A percentile compares a stretch with the other conserved stretches of the same genome.
phyloP scores from a whole-genome alignment of 2,888 invertebrate genomes.

The Cephus rjabovi region DNA sequence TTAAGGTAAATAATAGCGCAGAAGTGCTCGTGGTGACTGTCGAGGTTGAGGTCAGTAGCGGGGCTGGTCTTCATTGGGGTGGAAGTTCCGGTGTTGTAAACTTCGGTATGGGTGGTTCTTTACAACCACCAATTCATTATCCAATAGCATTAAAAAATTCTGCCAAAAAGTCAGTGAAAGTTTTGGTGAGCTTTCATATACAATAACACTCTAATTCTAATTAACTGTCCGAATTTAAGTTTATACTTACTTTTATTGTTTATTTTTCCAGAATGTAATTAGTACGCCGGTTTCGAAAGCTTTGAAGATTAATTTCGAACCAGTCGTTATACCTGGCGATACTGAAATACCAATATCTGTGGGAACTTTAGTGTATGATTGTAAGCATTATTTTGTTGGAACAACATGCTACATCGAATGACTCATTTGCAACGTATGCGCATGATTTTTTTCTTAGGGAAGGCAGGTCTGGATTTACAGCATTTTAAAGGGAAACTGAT shows the following conservation, averaged over 20 bases:
- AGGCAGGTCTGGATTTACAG: slow-evolving; percentile 69
- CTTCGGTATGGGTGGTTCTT: slow-evolving; percentile 83
- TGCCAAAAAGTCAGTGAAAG: slow-evolving; percentile 75
- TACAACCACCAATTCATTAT: slow-evolving; percentile 74
- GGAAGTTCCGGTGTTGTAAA: slow-evolving; percentile 78
- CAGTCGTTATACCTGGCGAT: slow-evolving; percentile 75
- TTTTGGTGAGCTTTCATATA: slow-evolving; percentile 69
- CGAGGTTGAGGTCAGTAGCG: slow-evolving; percentile 81
- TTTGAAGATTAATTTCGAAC: slow-evolving; percentile 76
- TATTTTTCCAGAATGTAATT: slow-evolving; percentile 67
- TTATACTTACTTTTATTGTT: neutral
- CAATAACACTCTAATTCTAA: neutral
- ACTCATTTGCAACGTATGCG: neutral
- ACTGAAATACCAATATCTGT: slow-evolving; percentile 72
- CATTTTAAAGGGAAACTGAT: slow-evolving; percentile 72
- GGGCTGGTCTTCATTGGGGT: slow-evolving; percentile 82
- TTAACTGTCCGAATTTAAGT: neutral
- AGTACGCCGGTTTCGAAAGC: slow-evolving; percentile 75
- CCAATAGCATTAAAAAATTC: slow-evolving; percentile 78
- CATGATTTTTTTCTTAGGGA: slow-evolving; percentile 65
- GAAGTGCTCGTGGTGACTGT: slow-evolving; percentile 83
- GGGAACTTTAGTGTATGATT: slow-evolving; percentile 78
- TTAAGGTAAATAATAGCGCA: slow-evolving; percentile 76
- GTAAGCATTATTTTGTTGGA: slow-evolving; percentile 67
- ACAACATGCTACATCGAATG: neutral